Evolutionary conservation across 2,888 invertebrate species (phyloP), one percentile per base, ranked within the genome.

Genomic region (Rhingia campestris): DNA sequence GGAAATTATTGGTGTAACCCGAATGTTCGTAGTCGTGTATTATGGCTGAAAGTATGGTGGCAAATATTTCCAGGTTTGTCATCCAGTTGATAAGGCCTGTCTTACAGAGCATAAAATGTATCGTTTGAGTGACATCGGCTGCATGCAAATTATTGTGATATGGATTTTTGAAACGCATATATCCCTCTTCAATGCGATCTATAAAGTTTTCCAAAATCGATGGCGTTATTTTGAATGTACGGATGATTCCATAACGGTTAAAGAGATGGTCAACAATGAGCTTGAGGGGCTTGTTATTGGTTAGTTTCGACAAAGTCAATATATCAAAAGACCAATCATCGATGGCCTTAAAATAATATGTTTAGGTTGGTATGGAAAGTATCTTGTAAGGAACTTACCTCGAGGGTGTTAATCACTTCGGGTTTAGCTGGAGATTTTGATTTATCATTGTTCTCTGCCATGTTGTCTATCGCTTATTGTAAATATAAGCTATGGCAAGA

Each of bases 121-220:
- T 96, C 9, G 97, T 97, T 92, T 98, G 98, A 5, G 98, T 96
- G 10, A 98, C 98, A 90, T 98, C 98, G n/a, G 97, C 97, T 0
- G 98, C 98, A 89, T 98, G 98, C n/a, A 97, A 92, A 89, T 97
- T 96, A 91, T 98, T 98, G 92, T 98, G 98, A 92, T 98, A 98
- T n/a, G 97, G 97, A 92, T 97, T 97, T 89, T 95, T 94, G 91
- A 95, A 95, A 89, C 96, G 96, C 92, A 96, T 96, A 92, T 98
- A 98, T 22, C 98, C 98, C 87, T 95, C 95, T 91, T 98, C 98
- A 89, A 98, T 94, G 88, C 95, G 94, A 86, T 94, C 93, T 87
- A 98, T 93, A 92, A 98, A 98, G 88, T 94, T 95, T 91, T 98
- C 98, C 90, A 98, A 92, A 12, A 95, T 94, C 41, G 94, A 93